Evolutionary conservation across 2,888 invertebrate genomes (phyloP), one percentile per base, ranked within the genome.

Genomic region (Onchidella celtica): DNA sequence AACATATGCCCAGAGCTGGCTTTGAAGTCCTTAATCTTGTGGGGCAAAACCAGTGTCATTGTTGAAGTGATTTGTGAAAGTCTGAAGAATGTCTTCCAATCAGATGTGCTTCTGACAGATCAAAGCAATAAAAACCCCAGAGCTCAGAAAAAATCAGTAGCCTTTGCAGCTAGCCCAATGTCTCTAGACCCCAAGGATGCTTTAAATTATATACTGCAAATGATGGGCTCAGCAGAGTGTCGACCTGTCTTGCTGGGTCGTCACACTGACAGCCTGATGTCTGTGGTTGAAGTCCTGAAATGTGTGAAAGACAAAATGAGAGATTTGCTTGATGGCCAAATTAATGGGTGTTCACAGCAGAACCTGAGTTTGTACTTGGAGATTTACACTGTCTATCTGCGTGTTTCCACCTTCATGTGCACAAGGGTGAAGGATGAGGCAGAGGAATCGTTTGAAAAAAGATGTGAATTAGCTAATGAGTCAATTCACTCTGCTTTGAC

Each of bases 221-320:
- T 81, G 76, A 40, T 81, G 0, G 40, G 63, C 27, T 65, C 38
- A 14, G 76, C 76, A 17, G 81, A 81, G 36, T 81, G 70, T 61
- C 32, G 76, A 32, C 70, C 40, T 21, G 47, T 81, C 14, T 36
- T 81, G 40, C 29, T 76, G 68, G 55, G 27, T 59, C 69, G 59
- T 6, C 70, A 81, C 47, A 73, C 24, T 6, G 14, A 24, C 0
- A 38, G 57, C 27, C 57, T 79, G 4, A 11, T 32, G 21, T 63
- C 57, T 24, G 55, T 79, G 9, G 21, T 73, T 17, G 34, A 73
- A 14, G 34, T 38, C 2, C 38, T 79, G 73, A 36, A 6, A 14
- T 6, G 32, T 32, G 55, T 36, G 0, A 9, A 34, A 40, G 24
- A 34, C 9, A 34, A 14, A 11, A 59, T 79, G 14, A 9, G 24